Conservation (phyloP, 2,888 invertebrate genomes). For the Xiphydria camelus region DNA sequence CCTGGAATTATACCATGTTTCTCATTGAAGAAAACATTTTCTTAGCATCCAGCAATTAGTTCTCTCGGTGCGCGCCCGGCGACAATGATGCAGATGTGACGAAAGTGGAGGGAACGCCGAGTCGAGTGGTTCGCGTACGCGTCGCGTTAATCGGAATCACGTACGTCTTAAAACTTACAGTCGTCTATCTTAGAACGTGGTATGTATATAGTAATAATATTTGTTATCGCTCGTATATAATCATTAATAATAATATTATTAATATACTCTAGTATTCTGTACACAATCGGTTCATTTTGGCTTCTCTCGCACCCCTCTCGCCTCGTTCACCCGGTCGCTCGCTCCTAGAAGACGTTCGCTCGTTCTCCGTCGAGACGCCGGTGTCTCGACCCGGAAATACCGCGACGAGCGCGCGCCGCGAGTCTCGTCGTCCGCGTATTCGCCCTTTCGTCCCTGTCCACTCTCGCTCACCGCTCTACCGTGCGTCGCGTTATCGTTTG, state of each 20-base stretch:
- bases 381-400: too few relatives aligned
- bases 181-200: slow-evolving; percentile 43
- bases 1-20: too few relatives aligned
- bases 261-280: slow-evolving; percentile 56
- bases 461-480: not conserved
- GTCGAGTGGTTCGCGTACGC: too few relatives aligned
- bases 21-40: too few relatives aligned
- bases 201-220: slow-evolving; percentile 28
- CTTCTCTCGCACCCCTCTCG: slow-evolving; percentile 26
- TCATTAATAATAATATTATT: slow-evolving; percentile 49
- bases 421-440: too few relatives aligned
- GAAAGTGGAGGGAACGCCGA: slow-evolving; percentile 29
- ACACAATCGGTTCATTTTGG: slow-evolving; percentile 53
- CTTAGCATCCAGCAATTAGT: too few relatives aligned
- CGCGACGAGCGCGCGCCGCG: too few relatives aligned
- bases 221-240: slow-evolving; percentile 41
- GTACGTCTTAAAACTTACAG: slow-evolving; percentile 43
- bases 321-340: not conserved
- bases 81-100: slow-evolving; percentile 29
- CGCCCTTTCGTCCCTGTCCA: not conserved
- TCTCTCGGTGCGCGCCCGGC: too few relatives aligned
- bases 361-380: too few relatives aligned
- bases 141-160: slow-evolving; percentile 14
- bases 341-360: too few relatives aligned
- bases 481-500: slow-evolving; percentile 18